Conservation (phyloP, 2,888 invertebrate genomes). For the Scaptomyza caliginosa region DNA sequence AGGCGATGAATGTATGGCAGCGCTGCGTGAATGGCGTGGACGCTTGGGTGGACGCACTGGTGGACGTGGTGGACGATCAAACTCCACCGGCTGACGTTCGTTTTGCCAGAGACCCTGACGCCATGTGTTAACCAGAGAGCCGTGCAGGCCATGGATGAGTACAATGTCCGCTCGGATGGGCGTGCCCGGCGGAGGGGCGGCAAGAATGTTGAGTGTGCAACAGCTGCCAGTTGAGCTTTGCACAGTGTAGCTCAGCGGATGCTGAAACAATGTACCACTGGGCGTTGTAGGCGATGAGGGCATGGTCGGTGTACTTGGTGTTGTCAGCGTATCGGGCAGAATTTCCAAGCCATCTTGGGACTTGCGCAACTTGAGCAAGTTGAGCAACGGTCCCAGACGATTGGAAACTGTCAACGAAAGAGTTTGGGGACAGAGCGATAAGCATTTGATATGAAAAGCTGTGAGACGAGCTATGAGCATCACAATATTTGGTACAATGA, state of each 20-base stretch:
- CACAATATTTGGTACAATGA: constrained; percentile 4
- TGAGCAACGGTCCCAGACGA: constrained; percentile 82
- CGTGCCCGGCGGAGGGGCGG: constrained; percentile 81
- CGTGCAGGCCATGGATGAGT: constrained; percentile 89
- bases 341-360: constrained; percentile 78
- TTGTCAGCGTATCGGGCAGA: constrained; percentile 72
- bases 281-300: constrained; percentile 46
- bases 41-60: constrained; percentile 83
- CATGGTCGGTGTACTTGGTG: constrained; percentile 42
- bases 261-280: constrained; percentile 33
- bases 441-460: constrained; percentile 41
- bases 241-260: constrained; percentile 40
- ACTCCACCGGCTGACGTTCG: constrained; percentile 82
- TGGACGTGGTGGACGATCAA: constrained; percentile 82
- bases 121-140: constrained; percentile 92
- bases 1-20: constrained; percentile 77
- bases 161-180: constrained; percentile 88
- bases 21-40: constrained; percentile 80
- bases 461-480: constrained; percentile 16
- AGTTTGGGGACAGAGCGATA: constrained; percentile 18
- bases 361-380: constrained; percentile 82
- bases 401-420: constrained; percentile 75
- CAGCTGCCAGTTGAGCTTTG: constrained; percentile 69
- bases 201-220: constrained; percentile 82
- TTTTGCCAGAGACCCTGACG: constrained; percentile 89